Evolutionary conservation across 2,888 invertebrate genomes (phyloP), one percentile per base, ranked within the genome.

Genomic region (Ommatoiulus sabulosus): DNA sequence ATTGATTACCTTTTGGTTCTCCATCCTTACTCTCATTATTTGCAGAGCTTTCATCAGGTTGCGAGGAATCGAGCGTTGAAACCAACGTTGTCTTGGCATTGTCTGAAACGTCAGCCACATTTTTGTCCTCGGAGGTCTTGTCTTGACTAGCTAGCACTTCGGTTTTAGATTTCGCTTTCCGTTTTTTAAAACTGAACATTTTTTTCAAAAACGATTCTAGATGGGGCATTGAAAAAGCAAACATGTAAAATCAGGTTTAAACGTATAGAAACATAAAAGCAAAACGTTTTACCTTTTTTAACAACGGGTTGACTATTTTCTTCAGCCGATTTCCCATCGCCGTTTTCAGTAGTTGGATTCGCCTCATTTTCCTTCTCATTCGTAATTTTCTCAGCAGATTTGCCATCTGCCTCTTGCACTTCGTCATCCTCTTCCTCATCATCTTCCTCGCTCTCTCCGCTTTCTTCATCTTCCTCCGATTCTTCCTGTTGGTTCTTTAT

Each of bases 291-390:
- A 72, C 72, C 72, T 72, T 72, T 72, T 72, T 72, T 72, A 7
- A 87, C 84, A 24, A 72, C 24, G 17, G 86, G 87, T 87, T 80
- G 87, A 72, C 10, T 89, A 24, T 24, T 90, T 72, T 15, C 87
- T 44, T 20, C 87, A 1, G 87, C 35, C 15, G 52, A 84, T 20
- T 88, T 89, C 43, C 87, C 80, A 12, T 89, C 84, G 12, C 89
- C 87, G 52, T 89, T 52, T 44, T 89, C 89, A 15, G 89, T 86
- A 57, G 88, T 86, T 44, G 87, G 87, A n/a, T 89, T 87, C 35
- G 88, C 89, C n/a, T 90, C 88, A 10, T 90, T 89, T n/a, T 90
- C 89, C 4, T 52, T 15, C 4, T 52, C 15, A 17, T 52, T 52
- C 24, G 24, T 24, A 8, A 3, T 72, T 72, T 86, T 44, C 10